Conservation (phyloP, 2,888 invertebrate species). For the Pseudanteris insignis region DNA sequence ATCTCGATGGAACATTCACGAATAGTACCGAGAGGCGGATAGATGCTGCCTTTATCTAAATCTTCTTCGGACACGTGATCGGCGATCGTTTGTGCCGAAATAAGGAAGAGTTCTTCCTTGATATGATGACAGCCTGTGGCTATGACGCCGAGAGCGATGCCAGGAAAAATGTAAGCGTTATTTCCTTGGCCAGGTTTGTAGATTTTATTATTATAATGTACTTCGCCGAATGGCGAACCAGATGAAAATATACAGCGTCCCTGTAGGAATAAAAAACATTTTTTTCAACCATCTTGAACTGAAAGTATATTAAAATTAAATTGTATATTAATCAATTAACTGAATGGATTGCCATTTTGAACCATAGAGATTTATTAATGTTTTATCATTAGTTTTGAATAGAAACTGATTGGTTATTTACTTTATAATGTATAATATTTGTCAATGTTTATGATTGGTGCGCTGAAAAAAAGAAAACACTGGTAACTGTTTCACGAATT, state of each 20-base stretch:
- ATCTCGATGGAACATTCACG: conserved; percentile 90
- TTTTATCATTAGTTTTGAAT: no score
- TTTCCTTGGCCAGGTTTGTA: conserved; percentile 96
- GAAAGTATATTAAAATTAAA: no score
- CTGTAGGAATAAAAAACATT: conserved; percentile 67
- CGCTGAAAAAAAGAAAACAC: no score
- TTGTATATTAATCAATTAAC: no score
- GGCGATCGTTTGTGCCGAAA: conserved; percentile 91
- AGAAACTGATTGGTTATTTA: no score
- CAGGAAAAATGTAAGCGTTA: conserved; percentile 97
- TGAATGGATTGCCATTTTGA: no score
- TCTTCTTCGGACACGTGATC: conserved; percentile 85
- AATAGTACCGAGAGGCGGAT: conserved; percentile 87
- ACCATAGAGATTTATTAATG: no score
- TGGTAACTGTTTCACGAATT: no score
- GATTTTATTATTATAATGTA: conserved; percentile 79
- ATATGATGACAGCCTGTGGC: conserved; percentile 93
- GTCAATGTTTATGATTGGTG: no score
- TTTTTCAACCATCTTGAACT: no score
- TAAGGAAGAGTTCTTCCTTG: conserved; percentile 91
- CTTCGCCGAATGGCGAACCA: conserved; percentile 94
- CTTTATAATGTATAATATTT: neutral
- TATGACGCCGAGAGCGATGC: conserved; percentile 92
- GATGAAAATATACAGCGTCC: conserved; percentile 94
- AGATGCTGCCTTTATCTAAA: conserved; percentile 86